These are phyloP conservation scores for Rhadina sibilatrix DNA, from an alignment of 2,113 vertebrate genomes.

Conservation along the genomic window DNA sequence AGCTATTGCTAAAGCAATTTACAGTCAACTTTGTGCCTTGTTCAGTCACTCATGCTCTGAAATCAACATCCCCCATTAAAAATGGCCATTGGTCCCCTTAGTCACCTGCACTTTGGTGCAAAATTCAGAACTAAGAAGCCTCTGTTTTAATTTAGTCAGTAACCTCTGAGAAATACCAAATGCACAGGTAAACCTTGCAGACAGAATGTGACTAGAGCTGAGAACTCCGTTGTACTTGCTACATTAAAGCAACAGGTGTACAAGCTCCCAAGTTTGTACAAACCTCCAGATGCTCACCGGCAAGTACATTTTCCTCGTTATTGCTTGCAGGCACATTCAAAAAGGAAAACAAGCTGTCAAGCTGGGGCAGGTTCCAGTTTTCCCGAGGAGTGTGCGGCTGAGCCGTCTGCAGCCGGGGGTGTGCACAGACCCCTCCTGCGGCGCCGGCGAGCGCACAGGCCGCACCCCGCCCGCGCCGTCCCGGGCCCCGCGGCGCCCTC, in stretches of 20 bases:
- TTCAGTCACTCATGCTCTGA: neutral
- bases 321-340: neutral
- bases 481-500: neutral
- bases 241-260: rapidly evolving
- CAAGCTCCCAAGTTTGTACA: neutral
- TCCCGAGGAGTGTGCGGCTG: rapidly evolving
- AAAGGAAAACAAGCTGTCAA: too few relatives aligned
- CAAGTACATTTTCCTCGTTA: neutral
- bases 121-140: neutral
- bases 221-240: neutral
- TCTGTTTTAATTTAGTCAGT: neutral
- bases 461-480: neutral
- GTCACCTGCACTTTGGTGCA: neutral
- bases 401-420: neutral
- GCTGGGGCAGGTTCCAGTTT: rapidly evolving
- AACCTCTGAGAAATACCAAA: neutral
- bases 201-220: rapidly evolving
- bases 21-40: neutral
- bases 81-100: neutral
- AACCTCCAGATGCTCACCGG: too few relatives aligned
- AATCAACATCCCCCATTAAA: neutral
- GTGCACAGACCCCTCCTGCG: rapidly evolving
- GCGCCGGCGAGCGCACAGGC: neutral
- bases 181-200: rapidly evolving
- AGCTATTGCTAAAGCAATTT: neutral